Percentiles rank a stretch among this genome's conserved stretches.
Evolutionary conservation across 2,888 invertebrate genomes (phyloP).

Genomic region (Abscondita cerata): DNA sequence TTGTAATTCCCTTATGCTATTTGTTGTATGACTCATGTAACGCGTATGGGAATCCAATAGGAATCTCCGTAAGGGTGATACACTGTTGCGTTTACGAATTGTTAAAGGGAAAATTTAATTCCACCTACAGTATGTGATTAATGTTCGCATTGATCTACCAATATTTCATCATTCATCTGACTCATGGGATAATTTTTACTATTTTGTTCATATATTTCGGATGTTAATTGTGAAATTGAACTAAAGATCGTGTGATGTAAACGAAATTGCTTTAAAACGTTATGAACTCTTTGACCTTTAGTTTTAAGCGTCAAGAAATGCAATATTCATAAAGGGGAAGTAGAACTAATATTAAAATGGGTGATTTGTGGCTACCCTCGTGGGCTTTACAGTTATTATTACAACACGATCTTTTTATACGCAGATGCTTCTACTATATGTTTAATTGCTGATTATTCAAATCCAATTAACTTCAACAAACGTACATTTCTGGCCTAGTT

Average conservation of each 20-base stretch:
- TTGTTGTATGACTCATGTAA: conserved; percentile 55
- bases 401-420: too few relatives aligned
- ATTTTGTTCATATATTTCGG: neutral
- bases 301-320: conserved; percentile 32
- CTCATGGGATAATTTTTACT: neutral
- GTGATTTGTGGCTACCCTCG: conserved; percentile 50
- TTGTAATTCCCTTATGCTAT: conserved; percentile 54
- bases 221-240: conserved; percentile 14
- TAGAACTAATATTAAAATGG: conserved; percentile 46
- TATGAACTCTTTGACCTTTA: conserved; percentile 39
- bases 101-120: conserved; percentile 21
- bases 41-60: conserved; percentile 54
- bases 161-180: neutral
- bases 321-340: conserved; percentile 42
- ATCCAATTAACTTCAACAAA: too few relatives aligned
- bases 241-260: conserved; percentile 4
- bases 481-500: too few relatives aligned
- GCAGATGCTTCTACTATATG: too few relatives aligned
- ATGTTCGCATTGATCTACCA: neutral
- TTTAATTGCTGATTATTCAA: too few relatives aligned
- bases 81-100: conserved; percentile 36
- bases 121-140: conserved; percentile 29
- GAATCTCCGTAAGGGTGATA: conserved; percentile 48
- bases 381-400: conserved; percentile 24
- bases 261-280: conserved; percentile 27